These are phyloP conservation scores for Allacma fusca DNA, from an alignment of 2,888 invertebrate species.

Conservation along the genomic window DNA sequence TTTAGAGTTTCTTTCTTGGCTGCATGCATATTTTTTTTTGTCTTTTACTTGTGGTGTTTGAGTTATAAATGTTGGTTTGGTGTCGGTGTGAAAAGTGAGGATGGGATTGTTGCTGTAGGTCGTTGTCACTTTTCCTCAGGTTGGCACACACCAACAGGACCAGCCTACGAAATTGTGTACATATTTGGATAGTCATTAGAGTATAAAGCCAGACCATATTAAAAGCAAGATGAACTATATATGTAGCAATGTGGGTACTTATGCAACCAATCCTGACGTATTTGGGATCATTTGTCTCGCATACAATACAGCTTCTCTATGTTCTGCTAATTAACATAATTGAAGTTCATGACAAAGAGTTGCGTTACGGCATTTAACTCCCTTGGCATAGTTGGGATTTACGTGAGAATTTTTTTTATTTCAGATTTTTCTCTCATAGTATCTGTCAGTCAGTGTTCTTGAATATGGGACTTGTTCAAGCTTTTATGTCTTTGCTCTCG, in stretches of 20 bases:
- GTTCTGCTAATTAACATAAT: background rate
- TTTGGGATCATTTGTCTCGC: conserved; percentile 1
- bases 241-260: background rate
- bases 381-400: background rate
- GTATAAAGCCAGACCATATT: background rate
- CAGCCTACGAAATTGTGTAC: background rate
- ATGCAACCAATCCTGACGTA: conserved; percentile 1
- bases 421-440: no score
- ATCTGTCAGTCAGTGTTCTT: no score
- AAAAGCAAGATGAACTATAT: background rate
- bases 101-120: conserved; percentile 4
- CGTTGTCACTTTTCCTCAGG: background rate
- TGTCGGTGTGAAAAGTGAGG: background rate
- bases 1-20: no score
- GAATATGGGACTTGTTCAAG: no score
- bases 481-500: no score
- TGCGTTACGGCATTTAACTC: background rate
- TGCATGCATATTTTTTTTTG: background rate
- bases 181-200: background rate
- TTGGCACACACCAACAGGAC: background rate
- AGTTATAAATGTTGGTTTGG: background rate
- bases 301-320: background rate
- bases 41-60: background rate
- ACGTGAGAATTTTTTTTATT: background rate
- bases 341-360: background rate